These are phyloP conservation scores for Himalopsyche tibetana DNA, from an alignment of 2,888 invertebrate species.

Conservation along the genomic window DNA sequence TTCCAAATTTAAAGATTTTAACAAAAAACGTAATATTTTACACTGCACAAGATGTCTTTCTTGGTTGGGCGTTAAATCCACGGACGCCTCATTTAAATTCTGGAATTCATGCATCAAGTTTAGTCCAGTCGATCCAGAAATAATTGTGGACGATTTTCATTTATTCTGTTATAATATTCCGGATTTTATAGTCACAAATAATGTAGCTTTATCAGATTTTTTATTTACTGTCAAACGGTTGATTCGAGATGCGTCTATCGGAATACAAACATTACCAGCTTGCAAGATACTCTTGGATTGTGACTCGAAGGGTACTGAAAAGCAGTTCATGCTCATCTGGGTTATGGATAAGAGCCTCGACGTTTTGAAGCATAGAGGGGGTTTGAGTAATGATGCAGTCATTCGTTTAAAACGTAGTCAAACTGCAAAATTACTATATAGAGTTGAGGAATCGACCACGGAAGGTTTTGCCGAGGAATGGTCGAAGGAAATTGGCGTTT, in stretches of 20 bases:
- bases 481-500: conserved; percentile 17
- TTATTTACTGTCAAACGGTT: conserved; percentile 75
- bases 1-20: conserved; percentile 74
- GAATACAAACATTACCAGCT: conserved; percentile 75
- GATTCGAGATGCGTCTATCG: conserved; percentile 74
- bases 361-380: conserved; percentile 69
- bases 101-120: conserved; percentile 79
- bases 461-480: background rate
- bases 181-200: background rate
- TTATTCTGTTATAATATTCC: conserved; percentile 61
- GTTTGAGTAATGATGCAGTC: conserved; percentile 29
- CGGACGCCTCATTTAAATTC: conserved; percentile 73
- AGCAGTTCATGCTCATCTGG: conserved; percentile 79
- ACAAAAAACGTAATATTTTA: conserved; percentile 72
- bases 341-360: conserved; percentile 79
- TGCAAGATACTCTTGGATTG: conserved; percentile 78
- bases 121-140: conserved; percentile 47
- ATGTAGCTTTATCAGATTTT: conserved; percentile 73
- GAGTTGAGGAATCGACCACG: conserved; percentile 7
- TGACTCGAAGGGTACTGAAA: conserved; percentile 71
- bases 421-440: conserved; percentile 50
- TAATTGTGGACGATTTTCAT: conserved; percentile 29
- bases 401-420: conserved; percentile 44
- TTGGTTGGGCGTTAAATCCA: conserved; percentile 77
- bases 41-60: conserved; percentile 78